Evolutionary conservation across 2,113 vertebrate species (phyloP).

Genomic region (Tringa solitaria): DNA sequence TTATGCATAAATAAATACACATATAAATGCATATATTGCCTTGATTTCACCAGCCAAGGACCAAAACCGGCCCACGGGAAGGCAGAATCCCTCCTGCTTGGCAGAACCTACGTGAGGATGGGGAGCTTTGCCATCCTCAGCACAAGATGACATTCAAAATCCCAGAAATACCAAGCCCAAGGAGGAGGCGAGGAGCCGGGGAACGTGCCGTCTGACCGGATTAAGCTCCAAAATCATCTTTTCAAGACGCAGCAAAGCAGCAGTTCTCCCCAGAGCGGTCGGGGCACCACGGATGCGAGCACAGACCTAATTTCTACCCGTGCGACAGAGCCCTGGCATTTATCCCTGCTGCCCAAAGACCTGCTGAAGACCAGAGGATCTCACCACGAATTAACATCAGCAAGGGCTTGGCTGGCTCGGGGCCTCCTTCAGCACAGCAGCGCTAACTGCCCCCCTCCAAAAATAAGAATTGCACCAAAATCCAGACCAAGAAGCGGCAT

Average conservation of each 20-base stretch:
- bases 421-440: background rate
- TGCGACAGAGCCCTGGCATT: background rate
- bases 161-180: background rate
- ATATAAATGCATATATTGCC: background rate
- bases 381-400: background rate
- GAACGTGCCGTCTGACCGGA: fast-evolving
- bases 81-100: background rate
- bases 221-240: background rate
- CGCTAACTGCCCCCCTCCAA: fast-evolving
- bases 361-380: background rate
- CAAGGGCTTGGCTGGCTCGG: background rate
- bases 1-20: fast-evolving
- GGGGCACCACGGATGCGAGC: fast-evolving
- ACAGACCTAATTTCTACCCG: fast-evolving
- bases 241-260: background rate
- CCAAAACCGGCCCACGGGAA: background rate
- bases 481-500: fast-evolving
- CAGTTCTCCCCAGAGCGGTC: fast-evolving
- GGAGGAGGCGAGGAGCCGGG: background rate
- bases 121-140: no score
- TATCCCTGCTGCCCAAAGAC: background rate
- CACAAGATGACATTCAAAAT: no score
- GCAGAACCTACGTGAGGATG: fast-evolving
- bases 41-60: background rate
- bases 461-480: background rate